Conservation (phyloP, 2,888 invertebrate species). For the Bellardia bayeri region DNA sequence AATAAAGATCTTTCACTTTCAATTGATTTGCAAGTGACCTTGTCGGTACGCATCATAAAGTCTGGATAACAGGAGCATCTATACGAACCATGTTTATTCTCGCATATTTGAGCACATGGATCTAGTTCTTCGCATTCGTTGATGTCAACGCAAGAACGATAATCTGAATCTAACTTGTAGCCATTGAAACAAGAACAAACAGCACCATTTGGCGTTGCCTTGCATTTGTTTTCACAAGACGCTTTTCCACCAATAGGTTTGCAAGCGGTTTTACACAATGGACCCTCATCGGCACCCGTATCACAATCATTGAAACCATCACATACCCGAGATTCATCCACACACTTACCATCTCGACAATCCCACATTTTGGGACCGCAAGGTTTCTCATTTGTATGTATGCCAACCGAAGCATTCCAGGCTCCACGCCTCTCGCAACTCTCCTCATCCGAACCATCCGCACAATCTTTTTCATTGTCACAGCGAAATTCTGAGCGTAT, state of each 20-base stretch:
- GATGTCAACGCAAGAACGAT: constrained; percentile 87
- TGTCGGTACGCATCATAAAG: constrained; percentile 85
- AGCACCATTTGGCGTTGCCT: constrained; percentile 88
- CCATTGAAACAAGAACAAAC: constrained; percentile 88
- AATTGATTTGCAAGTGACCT: constrained; percentile 88
- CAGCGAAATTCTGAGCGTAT: constrained; percentile 86
- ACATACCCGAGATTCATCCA: constrained; percentile 88
- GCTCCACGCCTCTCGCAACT: constrained; percentile 82
- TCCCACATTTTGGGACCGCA: constrained; percentile 84
- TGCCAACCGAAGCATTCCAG: constrained; percentile 74
- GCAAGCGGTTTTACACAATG: constrained; percentile 86
- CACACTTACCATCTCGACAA: constrained; percentile 88
- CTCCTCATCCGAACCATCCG: constrained; percentile 90
- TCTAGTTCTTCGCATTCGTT: constrained; percentile 87
- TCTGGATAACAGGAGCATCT: constrained; percentile 82
- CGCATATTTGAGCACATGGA: constrained; percentile 87
- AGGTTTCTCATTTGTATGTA: constrained; percentile 72
- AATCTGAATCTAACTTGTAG: constrained; percentile 85
- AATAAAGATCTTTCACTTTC: constrained; percentile 86
- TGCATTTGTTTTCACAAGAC: constrained; percentile 86
- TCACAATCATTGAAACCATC: constrained; percentile 87
- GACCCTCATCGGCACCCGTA: constrained; percentile 89
- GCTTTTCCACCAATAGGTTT: constrained; percentile 60
- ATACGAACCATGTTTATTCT: constrained; percentile 82
- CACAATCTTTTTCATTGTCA: constrained; percentile 88